Evolutionary conservation across 2,797 vertebrate species (phyloP).

Genomic region (Sarcoramphus papa): DNA sequence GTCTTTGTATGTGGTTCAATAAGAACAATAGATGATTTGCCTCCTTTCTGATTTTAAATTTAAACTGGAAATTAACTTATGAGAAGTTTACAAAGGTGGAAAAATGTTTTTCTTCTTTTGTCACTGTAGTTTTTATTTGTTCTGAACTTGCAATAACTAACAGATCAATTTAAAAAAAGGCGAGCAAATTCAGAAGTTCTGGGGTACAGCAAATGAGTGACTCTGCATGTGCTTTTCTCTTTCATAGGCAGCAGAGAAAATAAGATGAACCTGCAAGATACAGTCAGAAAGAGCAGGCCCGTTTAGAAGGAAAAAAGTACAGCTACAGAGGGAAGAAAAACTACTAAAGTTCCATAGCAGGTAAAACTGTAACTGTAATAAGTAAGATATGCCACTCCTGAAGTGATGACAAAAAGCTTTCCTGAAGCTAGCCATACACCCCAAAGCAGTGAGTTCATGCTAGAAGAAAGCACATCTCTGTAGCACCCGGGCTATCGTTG

Average conservation of each 20-base stretch:
- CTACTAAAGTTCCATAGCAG: neutral
- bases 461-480: neutral
- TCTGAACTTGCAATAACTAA: neutral
- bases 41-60: conserved; percentile 13
- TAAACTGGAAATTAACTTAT: neutral
- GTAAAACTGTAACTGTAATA: neutral
- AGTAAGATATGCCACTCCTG: neutral
- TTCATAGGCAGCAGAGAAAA: neutral
- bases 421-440: neutral
- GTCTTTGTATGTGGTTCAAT: conserved; percentile 11
- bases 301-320: neutral
- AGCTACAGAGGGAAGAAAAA: neutral
- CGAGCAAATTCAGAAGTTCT: neutral
- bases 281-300: neutral
- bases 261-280: neutral
- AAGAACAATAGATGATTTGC: neutral
- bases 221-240: neutral
- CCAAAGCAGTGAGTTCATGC: neutral
- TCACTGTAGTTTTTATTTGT: neutral
- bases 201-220: neutral
- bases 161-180: neutral
- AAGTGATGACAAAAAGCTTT: neutral
- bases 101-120: neutral
- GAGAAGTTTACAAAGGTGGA: neutral
- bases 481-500: accelerated